Percentiles rank a stretch among this genome's conserved stretches.
These are phyloP conservation scores for Epizoanthus illoricatus DNA, from an alignment of 92 coral and sea anemone species.

Conservation along the genomic window DNA sequence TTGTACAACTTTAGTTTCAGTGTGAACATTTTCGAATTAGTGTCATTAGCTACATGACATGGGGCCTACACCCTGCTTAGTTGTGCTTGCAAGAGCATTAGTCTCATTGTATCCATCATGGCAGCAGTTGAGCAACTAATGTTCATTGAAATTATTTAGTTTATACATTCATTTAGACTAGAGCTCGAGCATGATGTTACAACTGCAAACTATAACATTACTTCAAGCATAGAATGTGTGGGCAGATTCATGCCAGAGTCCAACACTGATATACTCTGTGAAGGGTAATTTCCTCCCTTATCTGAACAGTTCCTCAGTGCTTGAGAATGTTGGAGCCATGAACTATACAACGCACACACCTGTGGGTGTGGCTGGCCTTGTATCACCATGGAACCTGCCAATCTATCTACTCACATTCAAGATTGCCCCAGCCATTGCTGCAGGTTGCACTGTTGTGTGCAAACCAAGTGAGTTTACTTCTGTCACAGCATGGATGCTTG, in stretches of 20 bases:
- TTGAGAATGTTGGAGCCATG: slow-evolving; percentile 59
- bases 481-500: slow-evolving; percentile 90
- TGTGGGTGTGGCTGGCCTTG: slow-evolving; percentile 79
- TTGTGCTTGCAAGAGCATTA: no score
- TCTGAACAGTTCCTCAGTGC: slow-evolving; percentile 52
- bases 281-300: neutral
- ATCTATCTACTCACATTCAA: slow-evolving; percentile 77
- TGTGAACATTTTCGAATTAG: no score
- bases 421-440: slow-evolving; percentile 85
- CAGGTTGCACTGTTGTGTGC: slow-evolving; percentile 89
- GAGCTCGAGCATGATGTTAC: no score
- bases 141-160: no score
- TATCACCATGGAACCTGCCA: slow-evolving; percentile 89
- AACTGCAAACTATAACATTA: no score
- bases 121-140: no score
- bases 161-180: no score
- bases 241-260: no score
- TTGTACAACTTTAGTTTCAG: no score
- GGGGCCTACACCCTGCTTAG: no score
- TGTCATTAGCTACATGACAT: no score
- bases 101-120: no score
- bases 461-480: slow-evolving; percentile 94
- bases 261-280: neutral
- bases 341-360: slow-evolving; percentile 68
- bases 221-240: neutral